Base-by-base conservation (phyloP, 2,888 invertebrate species). In the Listrodromus nycthemerus region DNA sequence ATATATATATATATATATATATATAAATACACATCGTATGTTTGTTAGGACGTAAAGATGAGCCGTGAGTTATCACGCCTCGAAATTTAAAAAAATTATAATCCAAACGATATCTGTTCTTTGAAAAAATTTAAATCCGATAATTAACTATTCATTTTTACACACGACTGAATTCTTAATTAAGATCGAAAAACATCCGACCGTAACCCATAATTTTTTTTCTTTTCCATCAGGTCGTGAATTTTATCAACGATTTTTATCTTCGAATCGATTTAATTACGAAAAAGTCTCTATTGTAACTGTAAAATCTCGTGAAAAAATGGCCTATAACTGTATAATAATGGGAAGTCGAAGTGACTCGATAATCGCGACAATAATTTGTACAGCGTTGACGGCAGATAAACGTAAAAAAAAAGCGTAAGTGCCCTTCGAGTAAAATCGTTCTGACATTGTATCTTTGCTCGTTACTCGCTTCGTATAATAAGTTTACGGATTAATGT, bases 61-160 rank as follows among this genome's bases (percentile, higher is more conserved):
- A 73, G 69, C 73, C 77, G 80, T 77, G 80, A 80, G 73, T 84
- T 84, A 80, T 80, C 83, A 74, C 80, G 83, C 83, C 83, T 83
- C 83, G 80, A 77, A 73, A 58, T 70, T 67, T 67, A 67, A n/a
- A n/a, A n/a, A n/a, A n/a, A n/a, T 2, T n/a, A 2, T 48, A 27
- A 48, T 27, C 50, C 2, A 70, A 30, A 52, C 65, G 37, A 65
- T 65, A 37, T 65, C 37, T 33, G 37, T 19, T 37, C 37, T 65
- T 65, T 41, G 4, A 27, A 41, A 61, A 78, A 58, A 48, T n/a
- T n/a, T n/a, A 52, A 30, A 70, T 5, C 50, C 27, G 52, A 61
- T 61, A n/a, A 61, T 61, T 16, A 61, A 30, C 61, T 61, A 30
- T 61, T 61, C 55, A 55, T 55, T 66, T 73, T 83, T 71, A 66